These are phyloP conservation scores for Brachylomia viminalis DNA, from an alignment of 2,888 invertebrate genomes.

Conservation along the genomic window DNA sequence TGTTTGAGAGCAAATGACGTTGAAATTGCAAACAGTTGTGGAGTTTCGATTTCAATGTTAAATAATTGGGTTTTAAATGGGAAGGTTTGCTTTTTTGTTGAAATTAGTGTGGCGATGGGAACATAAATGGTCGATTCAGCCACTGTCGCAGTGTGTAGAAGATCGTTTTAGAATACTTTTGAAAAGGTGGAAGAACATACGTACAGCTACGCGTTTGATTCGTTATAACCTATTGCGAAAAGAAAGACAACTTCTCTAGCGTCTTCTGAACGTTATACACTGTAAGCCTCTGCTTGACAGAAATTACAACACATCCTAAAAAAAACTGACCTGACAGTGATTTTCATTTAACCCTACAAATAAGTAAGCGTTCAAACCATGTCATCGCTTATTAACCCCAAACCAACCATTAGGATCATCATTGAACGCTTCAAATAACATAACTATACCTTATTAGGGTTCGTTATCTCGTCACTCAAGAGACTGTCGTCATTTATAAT, in stretches of 20 bases:
- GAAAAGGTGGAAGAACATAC: background rate
- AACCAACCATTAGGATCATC: slow-evolving; percentile 48
- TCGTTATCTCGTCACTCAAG: slow-evolving; percentile 66
- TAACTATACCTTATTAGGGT: slow-evolving; percentile 45
- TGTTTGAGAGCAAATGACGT: slow-evolving; percentile 24
- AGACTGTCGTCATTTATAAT: slow-evolving; percentile 68
- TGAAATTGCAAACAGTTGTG: slow-evolving; percentile 28
- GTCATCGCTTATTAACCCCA: slow-evolving; percentile 45
- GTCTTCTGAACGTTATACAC: background rate
- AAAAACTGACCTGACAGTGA: no score
- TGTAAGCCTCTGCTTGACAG: background rate
- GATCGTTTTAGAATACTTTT: background rate
- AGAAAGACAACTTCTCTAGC: background rate
- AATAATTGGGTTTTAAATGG: slow-evolving; percentile 5
- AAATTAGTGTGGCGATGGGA: background rate
- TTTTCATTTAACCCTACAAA: slow-evolving; percentile 18
- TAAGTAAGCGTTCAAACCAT: slow-evolving; percentile 23
- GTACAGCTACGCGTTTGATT: background rate
- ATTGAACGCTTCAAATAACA: slow-evolving; percentile 58
- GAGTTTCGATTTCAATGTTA: slow-evolving; percentile 40
- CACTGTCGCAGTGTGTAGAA: background rate
- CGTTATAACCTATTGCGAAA: background rate
- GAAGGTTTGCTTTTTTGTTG: background rate
- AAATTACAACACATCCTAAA: no score
- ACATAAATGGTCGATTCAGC: no score